Percentiles rank a stretch among this genome's conserved stretches.
Evolutionary conservation across 2,113 vertebrate species (phyloP).

Genomic region (Cettia cetti): DNA sequence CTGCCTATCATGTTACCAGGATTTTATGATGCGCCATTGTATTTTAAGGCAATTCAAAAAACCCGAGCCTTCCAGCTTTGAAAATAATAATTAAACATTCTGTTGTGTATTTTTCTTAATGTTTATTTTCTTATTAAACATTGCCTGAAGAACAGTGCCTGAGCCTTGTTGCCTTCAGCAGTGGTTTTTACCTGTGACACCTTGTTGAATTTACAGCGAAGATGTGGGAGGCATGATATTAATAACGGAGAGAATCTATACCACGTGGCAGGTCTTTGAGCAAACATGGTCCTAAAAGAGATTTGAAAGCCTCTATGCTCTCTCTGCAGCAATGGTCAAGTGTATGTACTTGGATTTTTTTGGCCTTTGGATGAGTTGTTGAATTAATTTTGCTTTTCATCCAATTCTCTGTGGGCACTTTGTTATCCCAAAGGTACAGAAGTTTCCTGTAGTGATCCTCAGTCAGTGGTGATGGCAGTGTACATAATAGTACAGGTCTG

Average conservation of each 20-base stretch:
- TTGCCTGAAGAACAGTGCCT: background rate
- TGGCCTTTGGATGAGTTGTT: background rate
- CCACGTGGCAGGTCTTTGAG: background rate
- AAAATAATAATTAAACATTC: background rate
- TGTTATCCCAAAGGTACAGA: background rate
- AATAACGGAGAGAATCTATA: background rate
- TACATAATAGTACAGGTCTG: too few species aligned
- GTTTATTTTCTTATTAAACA: background rate
- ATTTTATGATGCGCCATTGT: background rate
- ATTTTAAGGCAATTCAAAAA: background rate
- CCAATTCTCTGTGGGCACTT: background rate
- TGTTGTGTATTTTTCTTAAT: background rate
- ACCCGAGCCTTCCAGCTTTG: background rate
- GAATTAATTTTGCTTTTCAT: background rate
- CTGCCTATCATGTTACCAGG: background rate
- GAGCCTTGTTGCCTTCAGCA: background rate
- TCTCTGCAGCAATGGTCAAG: background rate
- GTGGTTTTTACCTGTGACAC: background rate
- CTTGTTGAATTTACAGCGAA: slow-evolving; percentile 1
- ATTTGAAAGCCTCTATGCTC: background rate
- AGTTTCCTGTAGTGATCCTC: background rate
- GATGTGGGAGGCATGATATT: background rate
- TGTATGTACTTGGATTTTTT: background rate
- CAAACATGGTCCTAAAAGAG: background rate
- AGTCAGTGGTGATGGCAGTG: background rate